Percentiles rank a stretch among this genome's conserved stretches.
These are phyloP conservation scores for Trachurus trachurus DNA, from an alignment of 2,797 vertebrate species.

Conservation along the genomic window DNA sequence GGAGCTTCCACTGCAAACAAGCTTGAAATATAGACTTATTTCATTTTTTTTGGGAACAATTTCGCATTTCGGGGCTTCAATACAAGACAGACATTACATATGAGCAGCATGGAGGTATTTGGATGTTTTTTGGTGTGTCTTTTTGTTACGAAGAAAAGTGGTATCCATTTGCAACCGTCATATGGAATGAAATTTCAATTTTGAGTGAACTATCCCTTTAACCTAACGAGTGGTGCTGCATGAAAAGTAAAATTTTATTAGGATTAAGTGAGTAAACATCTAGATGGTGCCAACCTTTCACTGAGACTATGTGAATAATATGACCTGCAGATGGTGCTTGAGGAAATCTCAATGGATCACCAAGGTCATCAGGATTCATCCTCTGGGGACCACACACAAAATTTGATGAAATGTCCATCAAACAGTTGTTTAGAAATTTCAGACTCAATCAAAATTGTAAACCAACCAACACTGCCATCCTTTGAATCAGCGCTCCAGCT, in stretches of 20 bases:
- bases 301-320: background rate
- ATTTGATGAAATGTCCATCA: slow-evolving; percentile 3
- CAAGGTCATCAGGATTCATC: background rate
- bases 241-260: background rate
- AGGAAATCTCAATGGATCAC: background rate
- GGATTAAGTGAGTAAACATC: background rate
- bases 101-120: too few relatives aligned
- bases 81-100: too few relatives aligned
- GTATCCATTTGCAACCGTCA: too few relatives aligned
- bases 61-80: too few relatives aligned
- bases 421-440: slow-evolving; percentile 23
- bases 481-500: background rate
- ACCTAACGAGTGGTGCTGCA: background rate
- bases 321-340: background rate
- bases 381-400: background rate
- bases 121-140: too few relatives aligned
- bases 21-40: too few relatives aligned
- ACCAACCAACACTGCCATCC: background rate
- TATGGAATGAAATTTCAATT: too few relatives aligned
- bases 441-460: slow-evolving; percentile 2
- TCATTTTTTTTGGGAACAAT: too few relatives aligned
- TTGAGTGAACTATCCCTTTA: too few relatives aligned
- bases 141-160: too few relatives aligned
- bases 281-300: background rate
- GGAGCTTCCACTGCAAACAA: too few relatives aligned